These are phyloP conservation scores for Drosophila paulistorum DNA, from an alignment of 1,140 invertebrate species.

Conservation along the genomic window DNA sequence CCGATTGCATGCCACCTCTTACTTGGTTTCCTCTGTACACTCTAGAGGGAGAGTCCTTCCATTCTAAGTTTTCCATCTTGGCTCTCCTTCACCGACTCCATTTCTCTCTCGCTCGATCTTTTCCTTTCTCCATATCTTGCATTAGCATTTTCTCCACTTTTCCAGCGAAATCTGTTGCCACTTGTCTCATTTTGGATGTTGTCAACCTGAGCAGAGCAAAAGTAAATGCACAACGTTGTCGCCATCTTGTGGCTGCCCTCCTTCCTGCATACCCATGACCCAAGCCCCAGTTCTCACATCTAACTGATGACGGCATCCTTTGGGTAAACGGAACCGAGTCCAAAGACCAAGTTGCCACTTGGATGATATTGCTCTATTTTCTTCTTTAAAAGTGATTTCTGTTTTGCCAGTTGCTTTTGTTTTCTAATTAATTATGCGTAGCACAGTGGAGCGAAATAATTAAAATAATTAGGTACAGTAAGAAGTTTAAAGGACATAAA, in stretches of 20 bases:
- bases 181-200: slow-evolving; percentile 64
- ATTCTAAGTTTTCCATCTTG: slow-evolving; percentile 18
- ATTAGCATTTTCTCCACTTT: slow-evolving; percentile 52
- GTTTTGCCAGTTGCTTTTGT: slow-evolving; percentile 41
- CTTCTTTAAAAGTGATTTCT: slow-evolving; percentile 44
- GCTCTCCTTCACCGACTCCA: slow-evolving; percentile 10
- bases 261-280: slow-evolving; percentile 5
- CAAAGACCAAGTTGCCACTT: slow-evolving; percentile 42
- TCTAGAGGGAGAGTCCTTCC: neutral
- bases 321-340: neutral
- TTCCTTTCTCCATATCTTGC: slow-evolving; percentile 29
- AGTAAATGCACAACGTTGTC: slow-evolving; percentile 53
- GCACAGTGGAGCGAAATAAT: slow-evolving; percentile 20
- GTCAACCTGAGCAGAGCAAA: slow-evolving; percentile 48
- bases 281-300: neutral
- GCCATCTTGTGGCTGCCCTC: slow-evolving; percentile 37
- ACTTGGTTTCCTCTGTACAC: neutral
- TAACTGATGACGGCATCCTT: slow-evolving; percentile 3
- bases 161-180: slow-evolving; percentile 54
- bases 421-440: slow-evolving; percentile 65
- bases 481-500: too few relatives aligned
- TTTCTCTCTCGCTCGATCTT: neutral
- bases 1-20: slow-evolving; percentile 41
- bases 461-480: neutral
- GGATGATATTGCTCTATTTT: slow-evolving; percentile 50